These are phyloP conservation scores for Nomia melanderi DNA, from an alignment of 1,140 invertebrate genomes.

Conservation along the genomic window DNA sequence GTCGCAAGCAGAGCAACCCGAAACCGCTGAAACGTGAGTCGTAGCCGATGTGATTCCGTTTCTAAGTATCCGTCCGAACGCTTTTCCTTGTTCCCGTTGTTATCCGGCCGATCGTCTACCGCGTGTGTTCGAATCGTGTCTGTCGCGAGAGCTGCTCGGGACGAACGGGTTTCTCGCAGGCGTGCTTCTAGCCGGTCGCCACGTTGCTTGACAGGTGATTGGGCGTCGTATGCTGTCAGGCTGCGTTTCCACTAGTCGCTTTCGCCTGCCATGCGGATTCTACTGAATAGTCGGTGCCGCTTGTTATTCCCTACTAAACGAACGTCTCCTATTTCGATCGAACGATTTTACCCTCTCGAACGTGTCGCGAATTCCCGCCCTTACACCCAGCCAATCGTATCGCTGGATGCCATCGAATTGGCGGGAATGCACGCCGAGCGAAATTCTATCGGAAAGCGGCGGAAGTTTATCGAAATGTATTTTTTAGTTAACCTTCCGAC, in stretches of 20 bases:
- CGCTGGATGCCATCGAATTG: not conserved
- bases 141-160: conserved; percentile 14
- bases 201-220: conserved; percentile 54
- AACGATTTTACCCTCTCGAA: not conserved
- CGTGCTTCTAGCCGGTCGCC: conserved; percentile 41
- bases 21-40: conserved; percentile 86
- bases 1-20: conserved; percentile 85
- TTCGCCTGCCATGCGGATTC: conserved; percentile 1
- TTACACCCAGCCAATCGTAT: not conserved
- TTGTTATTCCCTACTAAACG: not conserved
- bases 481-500: no score
- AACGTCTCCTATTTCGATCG: not conserved
- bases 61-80: conserved; percentile 3
- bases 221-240: conserved; percentile 41
- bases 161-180: conserved; percentile 29
- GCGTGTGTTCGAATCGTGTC: conserved; percentile 15
- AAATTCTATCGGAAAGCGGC: not conserved
- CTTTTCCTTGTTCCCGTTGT: not conserved
- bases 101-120: not conserved
- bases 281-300: not conserved
- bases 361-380: not conserved
- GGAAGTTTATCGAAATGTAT: no score
- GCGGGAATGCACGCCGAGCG: conserved; percentile 9
- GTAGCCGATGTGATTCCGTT: conserved; percentile 37
- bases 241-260: conserved; percentile 25